A percentile compares a stretch with the other conserved stretches of the same genome.
Conservation (phyloP, 2,113 vertebrate species). For the Ovis aries region DNA sequence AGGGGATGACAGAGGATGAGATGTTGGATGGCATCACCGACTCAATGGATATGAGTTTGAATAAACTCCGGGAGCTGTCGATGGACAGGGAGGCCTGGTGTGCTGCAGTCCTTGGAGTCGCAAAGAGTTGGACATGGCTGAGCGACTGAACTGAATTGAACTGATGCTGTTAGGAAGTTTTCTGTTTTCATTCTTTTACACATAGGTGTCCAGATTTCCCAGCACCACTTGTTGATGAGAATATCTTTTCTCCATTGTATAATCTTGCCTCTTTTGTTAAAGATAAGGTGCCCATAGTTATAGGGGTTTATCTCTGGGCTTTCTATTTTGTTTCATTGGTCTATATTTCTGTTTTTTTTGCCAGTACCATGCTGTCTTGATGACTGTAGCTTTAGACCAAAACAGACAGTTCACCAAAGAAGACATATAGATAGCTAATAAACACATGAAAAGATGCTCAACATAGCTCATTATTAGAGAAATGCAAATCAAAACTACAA, state of each 20-base stretch:
- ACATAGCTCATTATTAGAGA: background rate
- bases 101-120: background rate
- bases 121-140: background rate
- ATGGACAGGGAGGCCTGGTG: background rate
- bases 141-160: background rate
- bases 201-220: background rate
- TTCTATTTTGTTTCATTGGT: background rate
- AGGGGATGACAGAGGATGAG: background rate
- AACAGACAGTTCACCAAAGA: background rate
- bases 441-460: background rate
- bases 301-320: background rate
- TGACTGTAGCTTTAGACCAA: background rate
- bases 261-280: background rate
- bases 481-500: background rate
- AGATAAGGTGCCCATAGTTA: background rate
- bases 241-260: background rate
- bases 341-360: background rate
- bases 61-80: fast-evolving
- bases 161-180: background rate
- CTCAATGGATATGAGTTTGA: fast-evolving
- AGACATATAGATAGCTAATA: background rate
- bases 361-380: background rate
- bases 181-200: background rate
- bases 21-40: background rate
- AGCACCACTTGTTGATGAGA: background rate